A percentile compares a stretch with the other conserved stretches of the same genome.
These are phyloP conservation scores for Scolopax bukidnonensis DNA, from an alignment of 2,797 vertebrate genomes.

Conservation along the genomic window DNA sequence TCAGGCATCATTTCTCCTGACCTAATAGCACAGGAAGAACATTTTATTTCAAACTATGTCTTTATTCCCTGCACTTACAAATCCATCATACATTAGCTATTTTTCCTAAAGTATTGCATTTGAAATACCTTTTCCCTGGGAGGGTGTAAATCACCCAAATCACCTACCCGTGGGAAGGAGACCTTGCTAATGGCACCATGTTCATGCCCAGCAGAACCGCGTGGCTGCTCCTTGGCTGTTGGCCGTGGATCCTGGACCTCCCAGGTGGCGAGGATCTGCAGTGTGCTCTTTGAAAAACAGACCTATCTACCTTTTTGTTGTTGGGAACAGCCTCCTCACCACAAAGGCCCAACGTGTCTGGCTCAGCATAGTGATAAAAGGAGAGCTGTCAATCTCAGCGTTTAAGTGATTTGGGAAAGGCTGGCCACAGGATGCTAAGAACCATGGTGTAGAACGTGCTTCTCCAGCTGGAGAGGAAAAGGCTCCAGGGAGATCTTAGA, in stretches of 20 bases:
- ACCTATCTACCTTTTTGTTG: neutral
- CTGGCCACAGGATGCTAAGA: neutral
- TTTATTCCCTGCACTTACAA: neutral
- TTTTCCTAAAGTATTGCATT: neutral
- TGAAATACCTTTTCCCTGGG: neutral
- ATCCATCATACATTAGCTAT: neutral
- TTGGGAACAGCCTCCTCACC: neutral
- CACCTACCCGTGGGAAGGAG: neutral
- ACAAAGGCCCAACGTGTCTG: neutral
- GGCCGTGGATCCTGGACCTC: neutral
- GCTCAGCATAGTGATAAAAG: neutral
- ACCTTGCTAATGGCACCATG: neutral
- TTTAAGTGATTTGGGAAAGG: neutral
- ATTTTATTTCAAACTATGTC: neutral
- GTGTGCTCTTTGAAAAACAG: neutral
- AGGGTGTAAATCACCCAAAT: neutral
- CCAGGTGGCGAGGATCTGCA: neutral
- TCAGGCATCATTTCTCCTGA: neutral
- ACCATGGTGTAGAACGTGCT: accelerated
- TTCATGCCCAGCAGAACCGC: neutral
- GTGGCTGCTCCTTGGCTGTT: neutral
- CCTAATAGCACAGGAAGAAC: neutral
- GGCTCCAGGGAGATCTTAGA: too few species aligned
- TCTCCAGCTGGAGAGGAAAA: neutral
- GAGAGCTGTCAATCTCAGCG: neutral